A percentile compares a stretch with the other conserved stretches of the same genome.
phyloP scores from a whole-genome alignment of 2,888 invertebrate species.

The Mimas tiliae region DNA sequence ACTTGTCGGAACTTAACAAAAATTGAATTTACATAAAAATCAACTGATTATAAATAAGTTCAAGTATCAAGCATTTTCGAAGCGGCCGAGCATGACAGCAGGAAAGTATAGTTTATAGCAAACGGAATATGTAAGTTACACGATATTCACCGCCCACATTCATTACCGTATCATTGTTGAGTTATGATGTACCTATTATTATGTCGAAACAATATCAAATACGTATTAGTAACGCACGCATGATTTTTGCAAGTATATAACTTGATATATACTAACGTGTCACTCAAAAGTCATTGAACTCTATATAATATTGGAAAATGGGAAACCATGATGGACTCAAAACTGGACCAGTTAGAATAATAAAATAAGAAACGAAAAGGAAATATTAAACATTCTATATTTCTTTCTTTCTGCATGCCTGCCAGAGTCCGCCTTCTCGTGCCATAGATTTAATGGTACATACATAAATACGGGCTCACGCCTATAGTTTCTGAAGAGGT shows the following conservation, averaged over 20 bases:
- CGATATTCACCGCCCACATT: not conserved
- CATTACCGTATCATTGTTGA: conserved; percentile 18
- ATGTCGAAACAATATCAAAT: conserved; percentile 11
- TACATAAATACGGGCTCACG: no score
- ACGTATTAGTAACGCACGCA: conserved; percentile 16
- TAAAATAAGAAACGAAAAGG: no score
- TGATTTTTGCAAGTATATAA: not conserved
- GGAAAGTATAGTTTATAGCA: conserved; percentile 15
- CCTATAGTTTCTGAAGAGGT: no score
- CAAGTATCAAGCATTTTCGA: not conserved
- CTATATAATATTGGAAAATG: not conserved
- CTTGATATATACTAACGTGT: not conserved
- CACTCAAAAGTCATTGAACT: not conserved
- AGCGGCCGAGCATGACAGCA: not conserved
- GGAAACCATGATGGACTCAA: not conserved
- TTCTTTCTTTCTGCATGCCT: no score
- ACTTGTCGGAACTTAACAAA: not conserved
- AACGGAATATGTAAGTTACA: conserved; percentile 12
- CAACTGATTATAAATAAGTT: conserved; percentile 1
- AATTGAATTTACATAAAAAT: not conserved
- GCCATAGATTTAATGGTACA: no score
- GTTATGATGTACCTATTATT: not conserved
- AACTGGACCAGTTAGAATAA: not conserved
- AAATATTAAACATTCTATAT: not conserved
- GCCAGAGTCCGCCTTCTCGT: no score